Conservation (phyloP, 1,140 invertebrate genomes). For the Hyposmocoma kahamanoa region DNA sequence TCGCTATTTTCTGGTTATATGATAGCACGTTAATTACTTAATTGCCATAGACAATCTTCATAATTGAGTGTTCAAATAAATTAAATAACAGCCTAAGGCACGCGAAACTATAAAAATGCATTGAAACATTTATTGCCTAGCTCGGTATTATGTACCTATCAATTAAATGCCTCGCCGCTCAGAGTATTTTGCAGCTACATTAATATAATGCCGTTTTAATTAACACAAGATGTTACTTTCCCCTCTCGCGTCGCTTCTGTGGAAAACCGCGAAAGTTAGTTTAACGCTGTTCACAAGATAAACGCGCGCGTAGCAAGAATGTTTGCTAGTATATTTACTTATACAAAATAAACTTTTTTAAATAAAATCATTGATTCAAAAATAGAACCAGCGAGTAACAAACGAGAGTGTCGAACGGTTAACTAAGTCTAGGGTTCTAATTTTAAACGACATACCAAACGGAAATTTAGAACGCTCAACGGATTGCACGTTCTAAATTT, state of each 20-base stretch:
- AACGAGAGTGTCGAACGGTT: constrained; percentile 58
- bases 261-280: constrained; percentile 64
- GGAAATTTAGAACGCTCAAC: constrained; percentile 60
- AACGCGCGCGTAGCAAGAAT: constrained; percentile 13
- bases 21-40: too few relatives aligned
- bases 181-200: constrained; percentile 16
- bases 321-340: neutral
- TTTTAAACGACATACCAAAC: constrained; percentile 56
- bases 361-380: constrained; percentile 22
- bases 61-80: too few relatives aligned
- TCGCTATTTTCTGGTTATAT: too few relatives aligned
- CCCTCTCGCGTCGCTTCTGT: constrained; percentile 24
- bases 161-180: constrained; percentile 24
- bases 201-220: constrained; percentile 46
- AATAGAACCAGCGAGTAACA: constrained; percentile 51
- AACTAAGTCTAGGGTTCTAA: constrained; percentile 58
- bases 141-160: constrained; percentile 15
- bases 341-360: neutral
- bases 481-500: constrained; percentile 53
- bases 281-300: constrained; percentile 16
- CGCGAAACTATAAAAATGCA: constrained; percentile 9
- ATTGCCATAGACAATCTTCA: too few relatives aligned
- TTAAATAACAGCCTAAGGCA: constrained; percentile 2
- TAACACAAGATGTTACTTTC: constrained; percentile 49
- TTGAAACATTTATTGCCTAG: constrained; percentile 11